These are phyloP conservation scores for Aporophyla lueneburgensis DNA, from an alignment of 2,888 invertebrate genomes.

Conservation along the genomic window DNA sequence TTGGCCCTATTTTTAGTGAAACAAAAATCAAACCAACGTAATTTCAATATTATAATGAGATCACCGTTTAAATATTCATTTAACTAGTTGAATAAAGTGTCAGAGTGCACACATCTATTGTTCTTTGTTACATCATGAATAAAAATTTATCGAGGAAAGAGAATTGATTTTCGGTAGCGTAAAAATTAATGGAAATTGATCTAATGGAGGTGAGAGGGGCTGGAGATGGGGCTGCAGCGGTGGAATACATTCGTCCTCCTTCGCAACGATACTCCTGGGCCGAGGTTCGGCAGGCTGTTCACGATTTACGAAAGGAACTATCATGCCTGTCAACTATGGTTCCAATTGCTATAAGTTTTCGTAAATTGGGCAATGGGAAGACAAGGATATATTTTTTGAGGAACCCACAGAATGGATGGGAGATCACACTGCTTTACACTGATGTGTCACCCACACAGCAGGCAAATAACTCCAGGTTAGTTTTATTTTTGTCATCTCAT, in stretches of 20 bases:
- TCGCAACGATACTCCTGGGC: conserved; percentile 93
- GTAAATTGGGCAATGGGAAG: conserved; percentile 94
- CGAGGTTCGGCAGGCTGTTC: conserved; percentile 95
- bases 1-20: conserved; percentile 78
- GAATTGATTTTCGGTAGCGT: conserved; percentile 67
- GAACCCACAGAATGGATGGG: conserved; percentile 96
- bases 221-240: conserved; percentile 87
- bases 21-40: conserved; percentile 64
- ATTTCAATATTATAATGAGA: conserved; percentile 70
- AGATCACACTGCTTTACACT: conserved; percentile 96
- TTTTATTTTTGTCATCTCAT: conserved; percentile 40
- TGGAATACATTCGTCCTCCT: conserved; percentile 80
- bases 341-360: conserved; percentile 95
- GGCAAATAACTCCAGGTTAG: conserved; percentile 87
- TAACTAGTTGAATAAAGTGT: conserved; percentile 62
- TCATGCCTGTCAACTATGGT: conserved; percentile 95
- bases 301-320: conserved; percentile 94
- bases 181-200: conserved; percentile 72
- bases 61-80: conserved; percentile 60
- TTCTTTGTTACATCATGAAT: conserved; percentile 79
- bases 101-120: conserved; percentile 47
- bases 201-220: conserved; percentile 87
- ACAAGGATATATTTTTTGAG: conserved; percentile 97
- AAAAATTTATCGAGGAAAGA: conserved; percentile 68
- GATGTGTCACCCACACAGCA: conserved; percentile 94